phyloP scores from a whole-genome alignment of 2,113 vertebrate species.

The Tetrax tetrax region DNA sequence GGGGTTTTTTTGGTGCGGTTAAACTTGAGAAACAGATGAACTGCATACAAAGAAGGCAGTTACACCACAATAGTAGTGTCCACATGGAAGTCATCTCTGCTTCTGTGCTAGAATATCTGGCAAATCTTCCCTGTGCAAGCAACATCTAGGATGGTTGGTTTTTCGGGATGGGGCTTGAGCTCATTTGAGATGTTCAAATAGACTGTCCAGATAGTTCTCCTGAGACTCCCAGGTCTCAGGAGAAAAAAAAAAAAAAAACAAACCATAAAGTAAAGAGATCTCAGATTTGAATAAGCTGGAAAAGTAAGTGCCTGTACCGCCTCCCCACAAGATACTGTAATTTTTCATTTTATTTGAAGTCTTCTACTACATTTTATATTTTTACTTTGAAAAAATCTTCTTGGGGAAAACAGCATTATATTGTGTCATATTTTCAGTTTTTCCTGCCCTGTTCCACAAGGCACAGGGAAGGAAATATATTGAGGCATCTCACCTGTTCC shows the following conservation, averaged over 20 bases:
- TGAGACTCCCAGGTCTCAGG: background rate
- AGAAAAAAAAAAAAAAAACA: background rate
- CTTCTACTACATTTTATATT: background rate
- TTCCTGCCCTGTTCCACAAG: background rate
- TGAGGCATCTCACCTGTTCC: background rate
- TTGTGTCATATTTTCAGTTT: background rate
- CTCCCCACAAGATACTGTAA: background rate
- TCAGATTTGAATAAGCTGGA: background rate
- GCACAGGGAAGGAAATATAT: background rate
- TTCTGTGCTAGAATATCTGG: background rate
- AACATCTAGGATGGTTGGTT: fast-evolving
- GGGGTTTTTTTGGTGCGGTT: background rate
- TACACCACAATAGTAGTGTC: too few species aligned
- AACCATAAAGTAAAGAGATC: background rate
- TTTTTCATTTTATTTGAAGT: background rate
- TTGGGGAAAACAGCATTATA: background rate
- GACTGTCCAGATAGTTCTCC: background rate
- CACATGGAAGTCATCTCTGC: background rate
- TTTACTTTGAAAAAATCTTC: background rate
- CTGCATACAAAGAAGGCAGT: background rate
- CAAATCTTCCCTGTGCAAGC: background rate
- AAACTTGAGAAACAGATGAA: background rate
- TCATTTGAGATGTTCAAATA: background rate
- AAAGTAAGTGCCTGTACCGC: background rate
- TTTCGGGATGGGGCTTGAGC: background rate